Evolutionary conservation across 2,888 invertebrate genomes (phyloP).

Genomic region (Suillia variegata): DNA sequence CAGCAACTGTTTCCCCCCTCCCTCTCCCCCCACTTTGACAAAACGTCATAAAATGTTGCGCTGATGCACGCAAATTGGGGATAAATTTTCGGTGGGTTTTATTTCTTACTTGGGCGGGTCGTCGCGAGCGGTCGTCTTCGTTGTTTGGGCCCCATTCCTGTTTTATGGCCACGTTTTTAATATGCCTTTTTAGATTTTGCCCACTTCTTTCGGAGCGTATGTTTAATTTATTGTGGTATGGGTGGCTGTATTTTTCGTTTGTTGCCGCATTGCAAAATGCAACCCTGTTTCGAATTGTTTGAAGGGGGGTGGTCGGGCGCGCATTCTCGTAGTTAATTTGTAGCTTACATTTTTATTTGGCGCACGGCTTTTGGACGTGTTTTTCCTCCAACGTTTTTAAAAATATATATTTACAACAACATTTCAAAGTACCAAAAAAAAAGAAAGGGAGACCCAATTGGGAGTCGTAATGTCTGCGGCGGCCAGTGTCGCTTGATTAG

Average conservation of each 20-base stretch:
- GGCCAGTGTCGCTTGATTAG: constrained; percentile 17
- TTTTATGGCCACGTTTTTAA: constrained; percentile 12
- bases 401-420: too few relatives aligned
- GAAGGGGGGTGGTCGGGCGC: not conserved
- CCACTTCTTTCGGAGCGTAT: not conserved
- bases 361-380: too few relatives aligned
- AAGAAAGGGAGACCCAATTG: not conserved
- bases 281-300: not conserved
- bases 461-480: not conserved
- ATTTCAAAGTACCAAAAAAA: too few relatives aligned
- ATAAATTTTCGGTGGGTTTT: constrained; percentile 38
- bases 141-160: not conserved
- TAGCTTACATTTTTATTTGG: not conserved
- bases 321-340: not conserved
- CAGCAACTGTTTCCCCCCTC: not conserved
- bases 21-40: constrained; percentile 12
- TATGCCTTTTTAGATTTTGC: constrained; percentile 8
- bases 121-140: not conserved
- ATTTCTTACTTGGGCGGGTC: too few relatives aligned
- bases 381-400: too few relatives aligned
- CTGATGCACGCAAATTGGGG: constrained; percentile 55
- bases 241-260: constrained; percentile 5
- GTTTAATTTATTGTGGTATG: not conserved
- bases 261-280: constrained; percentile 8
- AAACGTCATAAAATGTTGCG: constrained; percentile 44